Evolutionary conservation across 2,797 vertebrate genomes (phyloP), one percentile per base, ranked within the genome.

Genomic region (Steatocranus sp.): DNA sequence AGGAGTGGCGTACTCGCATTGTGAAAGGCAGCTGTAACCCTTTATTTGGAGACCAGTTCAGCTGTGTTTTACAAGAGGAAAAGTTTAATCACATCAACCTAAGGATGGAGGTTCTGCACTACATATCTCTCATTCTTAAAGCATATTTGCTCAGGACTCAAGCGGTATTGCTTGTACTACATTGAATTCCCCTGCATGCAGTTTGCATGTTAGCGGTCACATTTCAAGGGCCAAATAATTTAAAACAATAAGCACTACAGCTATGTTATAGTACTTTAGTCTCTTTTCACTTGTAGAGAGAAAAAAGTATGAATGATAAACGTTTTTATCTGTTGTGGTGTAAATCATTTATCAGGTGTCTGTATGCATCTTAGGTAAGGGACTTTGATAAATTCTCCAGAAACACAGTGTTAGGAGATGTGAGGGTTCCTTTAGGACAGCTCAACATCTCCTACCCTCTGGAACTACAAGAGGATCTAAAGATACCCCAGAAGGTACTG

Each of bases 371-470:
- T 63, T 81, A 97, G 96, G 96, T 97, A 56, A 96, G 93, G 77
- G 86, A 94, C 89, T 97, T 96, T 80, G 91, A 97, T 93, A 96
- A 92, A 85, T 96, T 96, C 89, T 97, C 96, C 82, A 94, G 96
- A 89, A 93, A 96, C 56, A 75, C 89, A 10, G 84, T 92, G 15
- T 91, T 97, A 38, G 97, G 96, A 83, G 95, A 97, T 86, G 93
- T 95, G 73, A 95, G 94, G 48, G 77, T 92, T 79, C 66, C 88
- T 54, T 77, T 97, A 4, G 92, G 86, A 2, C 68, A 83, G 32
- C 79, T 96, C 27, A 95, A 94, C 66, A 93, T 94, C 41, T 93
- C 89, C 17, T 89, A 94, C 81, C 95, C 93, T 23, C 68, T 96
- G 81, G 95, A 96, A 90, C 92, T 97, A 11, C 88, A 90, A 30